Base-by-base conservation (phyloP, 2,888 invertebrate genomes). In the Oligia strigilis region DNA sequence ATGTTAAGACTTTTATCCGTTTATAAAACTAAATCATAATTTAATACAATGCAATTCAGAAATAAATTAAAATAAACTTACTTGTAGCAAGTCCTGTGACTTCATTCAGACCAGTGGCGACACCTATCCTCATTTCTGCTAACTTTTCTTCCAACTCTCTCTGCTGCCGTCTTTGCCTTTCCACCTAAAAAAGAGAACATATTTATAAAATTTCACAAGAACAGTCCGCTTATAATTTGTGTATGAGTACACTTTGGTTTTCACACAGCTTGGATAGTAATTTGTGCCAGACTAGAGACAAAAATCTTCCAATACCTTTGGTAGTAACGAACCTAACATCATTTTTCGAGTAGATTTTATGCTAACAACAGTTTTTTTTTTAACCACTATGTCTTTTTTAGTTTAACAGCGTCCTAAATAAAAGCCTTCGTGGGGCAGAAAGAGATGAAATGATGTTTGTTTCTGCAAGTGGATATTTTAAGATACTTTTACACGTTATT, bases 81-180 rank as follows among this genome's bases (percentile, higher is more conserved):
- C 97, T 95, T 80, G 97, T 95, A 80, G 97, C 94, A 87, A 96
- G 92, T 86, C 96, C 97, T 72, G 97, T 97, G 75, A 97, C 95
- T 93, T 97, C 97, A 71, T 95, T 96, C 0, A 96, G 90, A 74
- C 97, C 96, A 19, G 96, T 95, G 40, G 96, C 95, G 88, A 96
- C 95, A 86, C 97, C 97, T 91, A 97, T 95, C 84, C 97, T 96
- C 92, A 98, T 96, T 91, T 98, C 98, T 5, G 97, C 97, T 89
- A 97, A 86, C 88, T 97, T 97, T 86, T 97, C 97, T 89, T 97
- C 97, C 62, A 97, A 92, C 77, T 97, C 97, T 77, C 95, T 95
- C 87, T 97, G 97, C 74, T 95, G 97, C 89, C 97, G 94, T 85
- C 98, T 96, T 90, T 98, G 98, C 90, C 97, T 96, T 93, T 98